Evolutionary conservation across 2,797 vertebrate species (phyloP).

Genomic region (Cyprinella venusta): DNA sequence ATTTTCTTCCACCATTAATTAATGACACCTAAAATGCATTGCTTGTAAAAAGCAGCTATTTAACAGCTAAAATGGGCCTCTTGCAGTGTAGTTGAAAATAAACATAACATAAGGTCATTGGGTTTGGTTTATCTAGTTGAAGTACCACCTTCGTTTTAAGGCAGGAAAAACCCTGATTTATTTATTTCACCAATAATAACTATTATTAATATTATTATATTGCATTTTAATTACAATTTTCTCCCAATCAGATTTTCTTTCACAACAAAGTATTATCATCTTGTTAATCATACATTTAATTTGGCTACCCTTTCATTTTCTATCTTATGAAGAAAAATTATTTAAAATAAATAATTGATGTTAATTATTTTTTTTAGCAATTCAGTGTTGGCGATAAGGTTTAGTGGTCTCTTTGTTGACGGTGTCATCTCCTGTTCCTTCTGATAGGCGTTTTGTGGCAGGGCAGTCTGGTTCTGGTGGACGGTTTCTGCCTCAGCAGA

Average conservation of each 20-base stretch:
- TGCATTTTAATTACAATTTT: no score
- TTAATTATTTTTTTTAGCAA: background rate
- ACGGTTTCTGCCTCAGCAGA: slow-evolving; percentile 93
- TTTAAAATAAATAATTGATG: background rate
- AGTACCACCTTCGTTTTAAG: background rate
- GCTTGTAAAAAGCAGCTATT: no score
- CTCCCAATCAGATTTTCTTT: background rate
- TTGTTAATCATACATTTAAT: background rate
- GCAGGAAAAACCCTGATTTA: background rate
- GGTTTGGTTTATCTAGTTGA: background rate
- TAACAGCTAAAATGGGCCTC: no score
- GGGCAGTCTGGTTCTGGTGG: slow-evolving; percentile 90
- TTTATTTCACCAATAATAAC: background rate
- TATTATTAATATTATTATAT: background rate
- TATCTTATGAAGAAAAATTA: background rate
- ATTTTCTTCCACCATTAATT: no score
- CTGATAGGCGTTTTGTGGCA: slow-evolving; percentile 87
- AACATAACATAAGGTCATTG: background rate
- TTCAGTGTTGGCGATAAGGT: background rate
- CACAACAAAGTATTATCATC: background rate
- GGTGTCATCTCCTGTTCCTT: background rate
- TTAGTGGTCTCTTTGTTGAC: background rate
- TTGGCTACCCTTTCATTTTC: background rate
- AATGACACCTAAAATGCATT: no score
- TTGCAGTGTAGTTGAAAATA: background rate